Evolutionary conservation across 2,113 vertebrate species (phyloP), one percentile per base, ranked within the genome.

Genomic region (Neogobius melanostomus): DNA sequence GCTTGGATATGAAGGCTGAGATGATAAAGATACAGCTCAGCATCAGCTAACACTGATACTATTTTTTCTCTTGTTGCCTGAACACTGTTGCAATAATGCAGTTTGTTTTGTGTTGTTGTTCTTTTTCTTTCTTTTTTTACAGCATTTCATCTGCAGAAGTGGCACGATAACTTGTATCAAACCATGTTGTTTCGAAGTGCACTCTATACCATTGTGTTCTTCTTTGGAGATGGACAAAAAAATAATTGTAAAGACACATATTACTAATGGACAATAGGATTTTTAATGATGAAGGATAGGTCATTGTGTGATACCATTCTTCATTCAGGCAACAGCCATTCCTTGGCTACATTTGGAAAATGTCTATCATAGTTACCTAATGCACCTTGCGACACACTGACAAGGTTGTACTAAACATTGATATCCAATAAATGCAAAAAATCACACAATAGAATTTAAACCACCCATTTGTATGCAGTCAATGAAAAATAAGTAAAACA

Each of bases 321-420:
- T 86, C 86, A 87, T 87, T 88, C 83, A 87, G 88, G 81, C 86
- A 90, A 93, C 86, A 88, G 81, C 69, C 91, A 92, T 93, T 92
- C 92, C 92, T 91, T 76, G 76, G 81, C 90, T 84, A 88, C 77
- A 89, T 93, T 93, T 92, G 93, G 91, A 93, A 92, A 93, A 87
- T 79, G 72, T 91, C 86, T 88, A 79, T 90, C 90, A 85, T 85
- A 77, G 89, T 91, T 92, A 91, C 80, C 85, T 90, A 91, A 91
- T 85, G 87, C 89, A 87, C 72, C 84, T 84, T 87, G 85, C 88
- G 89, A 87, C 87, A 90, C 78, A 49, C 73, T 85, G 84, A 85
- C 90, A 90, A 91, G 88, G 87, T 90, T 87, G 86, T 87, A 69
- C 82, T 79, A 78, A 65, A 81, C 71, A 42, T 61, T 82, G 87